Evolutionary conservation across 2,797 vertebrate genomes (phyloP).

Genomic region (Nothura maculosa): DNA sequence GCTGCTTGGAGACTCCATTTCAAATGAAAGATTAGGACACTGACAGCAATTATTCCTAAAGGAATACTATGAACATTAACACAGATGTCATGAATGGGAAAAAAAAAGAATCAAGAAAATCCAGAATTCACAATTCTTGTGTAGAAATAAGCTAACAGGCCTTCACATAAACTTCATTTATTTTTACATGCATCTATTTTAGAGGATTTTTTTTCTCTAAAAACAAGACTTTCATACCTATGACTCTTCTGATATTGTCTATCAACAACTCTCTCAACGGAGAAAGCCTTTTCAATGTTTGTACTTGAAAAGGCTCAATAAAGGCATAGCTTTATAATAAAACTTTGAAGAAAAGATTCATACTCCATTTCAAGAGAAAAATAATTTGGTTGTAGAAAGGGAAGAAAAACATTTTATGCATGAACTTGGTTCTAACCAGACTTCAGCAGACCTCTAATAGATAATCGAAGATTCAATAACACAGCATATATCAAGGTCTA

Average conservation of each 20-base stretch:
- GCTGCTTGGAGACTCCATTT: not conserved
- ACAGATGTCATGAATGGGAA: not conserved
- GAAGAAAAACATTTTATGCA: not conserved
- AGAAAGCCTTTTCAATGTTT: not conserved
- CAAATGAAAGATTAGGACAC: not conserved
- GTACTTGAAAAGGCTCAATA: not conserved
- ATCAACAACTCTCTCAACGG: not conserved
- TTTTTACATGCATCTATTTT: not conserved
- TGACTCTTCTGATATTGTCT: not conserved
- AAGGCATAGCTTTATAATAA: not conserved
- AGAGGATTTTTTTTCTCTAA: not conserved
- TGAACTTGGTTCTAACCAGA: not conserved
- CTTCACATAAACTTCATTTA: not conserved
- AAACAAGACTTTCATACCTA: not conserved
- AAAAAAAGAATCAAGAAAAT: not conserved
- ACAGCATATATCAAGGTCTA: not conserved
- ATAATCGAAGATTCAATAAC: not conserved
- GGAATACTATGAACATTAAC: not conserved
- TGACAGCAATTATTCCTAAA: not conserved
- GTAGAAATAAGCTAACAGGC: not conserved
- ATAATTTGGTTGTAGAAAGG: not conserved
- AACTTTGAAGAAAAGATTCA: not conserved
- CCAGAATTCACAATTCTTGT: not conserved
- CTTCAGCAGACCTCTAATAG: not conserved
- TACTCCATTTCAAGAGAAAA: not conserved